phyloP scores from a whole-genome alignment of 92 coral and sea anemone genomes.

The Palythoa heliodiscus region DNA sequence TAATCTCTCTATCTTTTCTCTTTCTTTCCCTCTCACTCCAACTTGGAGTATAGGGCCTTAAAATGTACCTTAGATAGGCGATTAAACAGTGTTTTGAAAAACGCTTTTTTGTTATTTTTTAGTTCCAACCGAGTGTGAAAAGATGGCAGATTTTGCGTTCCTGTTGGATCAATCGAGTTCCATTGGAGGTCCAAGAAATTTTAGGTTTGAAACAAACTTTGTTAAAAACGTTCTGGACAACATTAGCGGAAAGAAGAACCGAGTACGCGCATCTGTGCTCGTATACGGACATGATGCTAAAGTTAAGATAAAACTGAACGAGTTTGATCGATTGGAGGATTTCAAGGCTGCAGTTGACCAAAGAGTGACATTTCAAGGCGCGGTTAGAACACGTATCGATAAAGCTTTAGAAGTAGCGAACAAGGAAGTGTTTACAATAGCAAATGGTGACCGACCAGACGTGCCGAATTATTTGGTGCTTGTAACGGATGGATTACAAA shows the following conservation, averaged over 20 bases:
- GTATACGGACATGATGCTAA: not conserved
- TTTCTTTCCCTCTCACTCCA: too few species aligned
- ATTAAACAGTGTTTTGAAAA: not conserved
- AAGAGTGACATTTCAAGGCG: not conserved
- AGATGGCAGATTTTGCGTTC: conserved; percentile 24
- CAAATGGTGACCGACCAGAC: conserved; percentile 30
- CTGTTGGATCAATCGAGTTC: conserved; percentile 28
- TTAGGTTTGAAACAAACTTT: conserved; percentile 25
- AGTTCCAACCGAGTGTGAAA: conserved; percentile 21
- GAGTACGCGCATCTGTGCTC: conserved; percentile 4
- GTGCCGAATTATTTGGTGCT: conserved; percentile 35
- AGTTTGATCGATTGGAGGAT: not conserved
- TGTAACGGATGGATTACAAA: conserved; percentile 34
- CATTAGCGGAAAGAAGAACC: not conserved
- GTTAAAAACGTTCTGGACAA: conserved; percentile 23
- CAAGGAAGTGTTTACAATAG: conserved; percentile 11
- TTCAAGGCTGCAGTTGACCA: conserved; percentile 28
- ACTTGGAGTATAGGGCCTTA: too few species aligned
- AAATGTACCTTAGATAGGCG: not conserved
- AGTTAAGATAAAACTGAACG: conserved; percentile 12
- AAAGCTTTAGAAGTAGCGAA: not conserved
- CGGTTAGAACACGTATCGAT: not conserved
- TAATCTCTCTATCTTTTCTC: too few species aligned
- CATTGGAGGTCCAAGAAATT: not conserved
- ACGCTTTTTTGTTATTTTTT: not conserved